Evolutionary conservation across 2,797 vertebrate genomes (phyloP), one percentile per base, ranked within the genome.

Genomic region (Enteromius mattozi): DNA sequence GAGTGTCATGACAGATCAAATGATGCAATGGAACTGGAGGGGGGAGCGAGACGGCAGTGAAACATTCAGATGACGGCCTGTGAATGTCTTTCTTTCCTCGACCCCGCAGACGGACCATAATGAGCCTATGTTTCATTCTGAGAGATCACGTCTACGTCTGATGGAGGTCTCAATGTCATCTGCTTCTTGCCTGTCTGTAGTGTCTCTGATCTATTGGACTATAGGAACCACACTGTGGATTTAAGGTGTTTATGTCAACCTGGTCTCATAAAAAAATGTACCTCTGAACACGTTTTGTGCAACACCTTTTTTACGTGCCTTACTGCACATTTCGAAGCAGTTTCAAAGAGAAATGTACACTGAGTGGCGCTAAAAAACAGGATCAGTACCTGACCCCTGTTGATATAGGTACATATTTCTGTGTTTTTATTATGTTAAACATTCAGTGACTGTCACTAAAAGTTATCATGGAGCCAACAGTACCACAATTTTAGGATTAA

Each of bases 11-110:
- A 80, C 51, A 71, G 66, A 84, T 81, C 61, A 81, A 76, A 68
- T 83, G 85, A 88, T 88, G 83, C 79, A 84, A 82, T 75, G 49
- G 47, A 86, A 84, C 77, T 75, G 61, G 71, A 75, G 65, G 83
- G 80, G 54, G 69, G 54, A 35, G 72, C 49, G 14, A 68, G 21
- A 61, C 56, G 74, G 54, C 69, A 42, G 30, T 21, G 54, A 78
- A 69, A 69, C 47, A n/a, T 70, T 69, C 35, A n/a, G 37, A 42
- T 69, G 82, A 77, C 6, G 56, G n/a, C 56, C 30, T 19, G 33
- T 19, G 51, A 81, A 37, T 27, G 56, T 78, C 79, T 82, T 82
- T 68, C 63, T 82, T 49, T 27, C 65, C 0, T 42, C 7, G 51
- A 47, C 37, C 7, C 13, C 7, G 9, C 42, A 2, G 7, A 24